These are phyloP conservation scores for Phthorimaea operculella DNA, from an alignment of 1,140 invertebrate species.

Conservation along the genomic window DNA sequence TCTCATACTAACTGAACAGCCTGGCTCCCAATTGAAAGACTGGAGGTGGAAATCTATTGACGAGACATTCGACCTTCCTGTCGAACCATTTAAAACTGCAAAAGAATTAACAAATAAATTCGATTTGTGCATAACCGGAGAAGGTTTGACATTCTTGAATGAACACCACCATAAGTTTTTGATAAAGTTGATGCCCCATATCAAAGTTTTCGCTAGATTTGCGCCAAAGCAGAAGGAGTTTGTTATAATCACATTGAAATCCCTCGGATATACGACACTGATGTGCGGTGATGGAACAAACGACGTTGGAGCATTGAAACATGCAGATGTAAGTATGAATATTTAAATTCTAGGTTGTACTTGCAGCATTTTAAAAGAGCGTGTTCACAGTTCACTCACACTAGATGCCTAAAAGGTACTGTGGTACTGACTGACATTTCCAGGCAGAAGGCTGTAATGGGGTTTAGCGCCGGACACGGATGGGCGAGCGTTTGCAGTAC, in stretches of 20 bases:
- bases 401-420: too few species aligned
- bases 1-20: conserved; percentile 76
- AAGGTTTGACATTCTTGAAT: conserved; percentile 82
- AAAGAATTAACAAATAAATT: conserved; percentile 75
- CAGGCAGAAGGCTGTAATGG: too few species aligned
- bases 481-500: too few species aligned
- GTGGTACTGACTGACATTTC: too few species aligned
- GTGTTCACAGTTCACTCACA: too few species aligned
- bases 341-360: background rate
- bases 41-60: conserved; percentile 90
- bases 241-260: conserved; percentile 90
- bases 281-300: conserved; percentile 99
- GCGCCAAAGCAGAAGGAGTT: conserved; percentile 98
- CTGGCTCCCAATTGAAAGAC: conserved; percentile 23
- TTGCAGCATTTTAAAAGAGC: background rate
- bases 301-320: conserved; percentile 99
- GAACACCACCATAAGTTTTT: conserved; percentile 75
- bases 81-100: conserved; percentile 63
- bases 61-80: conserved; percentile 71
- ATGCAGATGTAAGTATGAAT: conserved; percentile 93
- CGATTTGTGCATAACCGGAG: conserved; percentile 95
- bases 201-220: conserved; percentile 93
- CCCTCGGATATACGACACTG: conserved; percentile 88
- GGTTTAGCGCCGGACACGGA: too few species aligned
- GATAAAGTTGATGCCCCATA: conserved; percentile 80